Evolutionary conservation across 2,888 invertebrate genomes (phyloP).

Genomic region (Stenodera caucasica): DNA sequence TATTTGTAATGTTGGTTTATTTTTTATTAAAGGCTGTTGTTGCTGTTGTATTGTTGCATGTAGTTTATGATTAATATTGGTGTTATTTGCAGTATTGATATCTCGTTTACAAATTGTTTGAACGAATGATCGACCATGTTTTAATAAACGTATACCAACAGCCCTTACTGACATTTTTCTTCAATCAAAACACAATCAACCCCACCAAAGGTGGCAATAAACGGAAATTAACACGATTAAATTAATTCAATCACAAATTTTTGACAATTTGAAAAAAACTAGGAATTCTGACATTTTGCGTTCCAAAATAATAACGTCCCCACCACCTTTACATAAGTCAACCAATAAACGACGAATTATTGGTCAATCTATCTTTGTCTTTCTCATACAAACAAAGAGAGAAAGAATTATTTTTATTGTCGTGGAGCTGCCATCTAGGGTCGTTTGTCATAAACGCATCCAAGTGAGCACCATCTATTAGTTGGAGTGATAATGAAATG

Average conservation of each 20-base stretch:
- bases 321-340: neutral
- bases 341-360: neutral
- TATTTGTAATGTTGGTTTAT: conserved; percentile 32
- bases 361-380: neutral
- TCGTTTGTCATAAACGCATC: no score
- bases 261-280: neutral
- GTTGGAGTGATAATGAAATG: no score
- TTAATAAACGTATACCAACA: conserved; percentile 59
- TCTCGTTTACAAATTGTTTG: conserved; percentile 59
- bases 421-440: no score
- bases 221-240: neutral
- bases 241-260: neutral
- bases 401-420: neutral
- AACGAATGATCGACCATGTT: conserved; percentile 64
- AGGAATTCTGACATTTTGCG: conserved; percentile 18
- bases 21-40: neutral
- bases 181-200: neutral
- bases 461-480: no score
- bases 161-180: conserved; percentile 62
- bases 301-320: conserved; percentile 5
- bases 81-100: conserved; percentile 50
- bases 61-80: conserved; percentile 52
- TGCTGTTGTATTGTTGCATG: conserved; percentile 34
- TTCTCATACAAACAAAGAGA: neutral
- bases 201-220: neutral